These are phyloP conservation scores for Tanytarsus gracilentus DNA, from an alignment of 2,888 invertebrate genomes.

Conservation along the genomic window DNA sequence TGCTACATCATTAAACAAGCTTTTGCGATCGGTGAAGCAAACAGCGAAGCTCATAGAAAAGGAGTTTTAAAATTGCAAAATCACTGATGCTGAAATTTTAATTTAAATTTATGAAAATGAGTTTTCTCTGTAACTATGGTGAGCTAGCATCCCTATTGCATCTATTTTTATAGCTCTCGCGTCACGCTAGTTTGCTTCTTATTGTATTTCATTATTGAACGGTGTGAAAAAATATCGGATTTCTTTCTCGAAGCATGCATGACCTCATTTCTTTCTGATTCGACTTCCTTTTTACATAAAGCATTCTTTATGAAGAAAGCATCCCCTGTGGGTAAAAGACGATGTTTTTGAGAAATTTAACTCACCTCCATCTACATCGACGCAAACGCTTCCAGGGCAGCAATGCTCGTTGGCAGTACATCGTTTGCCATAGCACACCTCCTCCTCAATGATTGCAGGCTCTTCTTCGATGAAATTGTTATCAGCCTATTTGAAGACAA, in stretches of 20 bases:
- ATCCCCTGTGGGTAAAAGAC: too few relatives aligned
- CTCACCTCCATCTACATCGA: constrained; percentile 56
- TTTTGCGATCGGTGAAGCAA: neutral
- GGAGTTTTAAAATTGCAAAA: too few relatives aligned
- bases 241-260: too few relatives aligned
- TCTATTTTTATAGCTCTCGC: too few relatives aligned
- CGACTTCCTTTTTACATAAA: too few relatives aligned
- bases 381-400: constrained; percentile 72
- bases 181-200: too few relatives aligned
- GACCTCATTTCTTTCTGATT: too few relatives aligned
- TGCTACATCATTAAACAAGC: neutral
- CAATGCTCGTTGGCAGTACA: constrained; percentile 75
- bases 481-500: constrained; percentile 9
- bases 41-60: neutral
- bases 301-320: too few relatives aligned
- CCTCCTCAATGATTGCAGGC: constrained; percentile 51
- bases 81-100: constrained; percentile 1
- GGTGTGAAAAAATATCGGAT: too few relatives aligned
- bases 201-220: too few relatives aligned
- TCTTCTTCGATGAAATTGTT: constrained; percentile 39
- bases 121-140: neutral
- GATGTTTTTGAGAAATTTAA: too few relatives aligned
- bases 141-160: neutral
- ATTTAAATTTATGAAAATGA: constrained; percentile 4
- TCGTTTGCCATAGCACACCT: constrained; percentile 66